Conservation (phyloP, 1,140 invertebrate genomes). For the Drosophila ficusphila region DNA sequence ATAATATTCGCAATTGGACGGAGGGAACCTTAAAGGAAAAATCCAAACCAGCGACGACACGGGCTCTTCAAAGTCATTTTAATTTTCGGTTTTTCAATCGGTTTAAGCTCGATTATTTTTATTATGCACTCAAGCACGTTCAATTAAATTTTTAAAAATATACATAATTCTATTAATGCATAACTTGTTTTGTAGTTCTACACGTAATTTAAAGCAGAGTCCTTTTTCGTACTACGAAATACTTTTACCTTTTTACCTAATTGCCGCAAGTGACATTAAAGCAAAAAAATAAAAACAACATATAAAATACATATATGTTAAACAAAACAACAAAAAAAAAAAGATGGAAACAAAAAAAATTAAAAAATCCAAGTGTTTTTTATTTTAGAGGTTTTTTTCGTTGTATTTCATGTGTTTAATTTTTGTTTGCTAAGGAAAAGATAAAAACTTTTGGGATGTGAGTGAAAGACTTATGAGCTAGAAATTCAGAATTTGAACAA, state of each 20-base stretch:
- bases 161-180: conserved; percentile 43
- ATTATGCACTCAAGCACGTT: conserved; percentile 34
- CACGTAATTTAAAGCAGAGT: conserved; percentile 66
- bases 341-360: conserved; percentile 55
- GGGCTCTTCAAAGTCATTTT: conserved; percentile 2
- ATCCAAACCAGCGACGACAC: conserved; percentile 15
- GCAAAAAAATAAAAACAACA: conserved; percentile 57
- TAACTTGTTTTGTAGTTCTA: conserved; percentile 79
- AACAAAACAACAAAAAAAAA: conserved; percentile 37
- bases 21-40: conserved; percentile 7
- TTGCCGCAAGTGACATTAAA: conserved; percentile 40
- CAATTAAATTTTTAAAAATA: conserved; percentile 45
- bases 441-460: conserved; percentile 18
- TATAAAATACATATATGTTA: conserved; percentile 72
- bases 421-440: conserved; percentile 3
- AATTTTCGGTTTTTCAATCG: conserved; percentile 16
- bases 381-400: conserved; percentile 39
- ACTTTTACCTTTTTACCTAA: conserved; percentile 68
- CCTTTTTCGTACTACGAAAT: conserved; percentile 54
- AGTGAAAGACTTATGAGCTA: conserved; percentile 67
- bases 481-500: conserved; percentile 55
- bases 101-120: conserved; percentile 16
- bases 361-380: conserved; percentile 62
- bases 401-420: neutral
- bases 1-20: conserved; percentile 30